These are phyloP conservation scores for Eustalomyia histrio DNA, from an alignment of 2,888 invertebrate species.

Conservation along the genomic window DNA sequence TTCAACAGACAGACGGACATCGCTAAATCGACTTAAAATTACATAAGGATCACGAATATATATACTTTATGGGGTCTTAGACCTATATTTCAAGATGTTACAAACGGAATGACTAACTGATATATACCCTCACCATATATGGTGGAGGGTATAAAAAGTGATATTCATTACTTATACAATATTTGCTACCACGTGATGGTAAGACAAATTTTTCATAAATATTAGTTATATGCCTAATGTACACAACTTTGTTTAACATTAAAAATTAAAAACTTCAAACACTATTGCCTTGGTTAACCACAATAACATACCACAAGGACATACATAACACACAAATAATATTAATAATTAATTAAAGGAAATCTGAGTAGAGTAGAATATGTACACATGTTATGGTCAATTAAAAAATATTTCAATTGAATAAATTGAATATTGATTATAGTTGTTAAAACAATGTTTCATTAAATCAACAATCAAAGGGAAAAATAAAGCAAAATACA, in stretches of 20 bases:
- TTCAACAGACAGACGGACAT: too few species aligned
- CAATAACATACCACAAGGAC: slow-evolving; percentile 10
- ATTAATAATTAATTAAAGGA: neutral
- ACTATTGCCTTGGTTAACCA: slow-evolving; percentile 27
- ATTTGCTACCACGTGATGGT: too few species aligned
- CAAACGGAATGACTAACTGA: too few species aligned
- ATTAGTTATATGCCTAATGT: too few species aligned
- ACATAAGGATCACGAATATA: too few species aligned
- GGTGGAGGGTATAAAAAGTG: too few species aligned
- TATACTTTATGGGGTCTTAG: too few species aligned
- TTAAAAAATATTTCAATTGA: slow-evolving; percentile 7
- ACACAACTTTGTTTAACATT: neutral
- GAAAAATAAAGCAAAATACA: neutral
- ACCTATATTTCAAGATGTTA: too few species aligned
- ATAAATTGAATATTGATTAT: neutral
- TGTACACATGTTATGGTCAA: slow-evolving; percentile 2
- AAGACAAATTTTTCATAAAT: too few species aligned
- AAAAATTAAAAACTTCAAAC: slow-evolving; percentile 15
- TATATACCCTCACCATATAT: too few species aligned
- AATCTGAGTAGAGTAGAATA: neutral
- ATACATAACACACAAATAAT: neutral
- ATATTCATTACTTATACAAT: too few species aligned
- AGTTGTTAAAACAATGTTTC: neutral
- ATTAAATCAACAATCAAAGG: neutral
- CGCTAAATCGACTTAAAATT: too few species aligned